Evolutionary conservation across 2,797 vertebrate species (phyloP).

Genomic region (Melopsittacus undulatus): DNA sequence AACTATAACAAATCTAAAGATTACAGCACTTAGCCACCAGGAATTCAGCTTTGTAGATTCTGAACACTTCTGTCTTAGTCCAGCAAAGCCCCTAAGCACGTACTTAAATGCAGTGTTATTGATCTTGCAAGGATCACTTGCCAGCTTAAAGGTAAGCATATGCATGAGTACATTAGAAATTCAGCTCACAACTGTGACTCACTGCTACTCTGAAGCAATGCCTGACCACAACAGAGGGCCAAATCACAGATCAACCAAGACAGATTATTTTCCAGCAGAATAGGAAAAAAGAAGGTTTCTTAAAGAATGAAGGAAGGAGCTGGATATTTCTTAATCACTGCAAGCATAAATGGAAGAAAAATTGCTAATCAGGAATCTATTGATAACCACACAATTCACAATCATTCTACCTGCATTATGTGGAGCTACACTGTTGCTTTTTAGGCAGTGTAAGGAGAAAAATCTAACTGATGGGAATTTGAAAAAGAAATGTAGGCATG

Average conservation of each 20-base stretch:
- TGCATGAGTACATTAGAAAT: not conserved
- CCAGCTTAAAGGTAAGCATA: not conserved
- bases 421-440: not conserved
- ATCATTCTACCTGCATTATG: not conserved
- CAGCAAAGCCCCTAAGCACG: not conserved
- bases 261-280: not conserved
- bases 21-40: not conserved
- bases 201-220: not conserved
- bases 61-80: not conserved
- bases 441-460: not conserved
- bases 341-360: not conserved
- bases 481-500: not conserved
- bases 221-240: not conserved
- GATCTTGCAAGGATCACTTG: not conserved
- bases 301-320: not conserved
- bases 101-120: not conserved
- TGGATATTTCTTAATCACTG: not conserved
- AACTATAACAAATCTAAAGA: not conserved
- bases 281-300: not conserved
- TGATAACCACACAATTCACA: conserved; percentile 26
- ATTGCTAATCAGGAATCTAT: conserved; percentile 12
- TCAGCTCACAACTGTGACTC: not conserved
- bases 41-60: not conserved
- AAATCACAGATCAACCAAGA: not conserved
- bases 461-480: not conserved